A percentile compares a stretch with the other conserved stretches of the same genome.
These are phyloP conservation scores for Cryptus armator DNA, from an alignment of 2,888 invertebrate genomes.

Conservation along the genomic window DNA sequence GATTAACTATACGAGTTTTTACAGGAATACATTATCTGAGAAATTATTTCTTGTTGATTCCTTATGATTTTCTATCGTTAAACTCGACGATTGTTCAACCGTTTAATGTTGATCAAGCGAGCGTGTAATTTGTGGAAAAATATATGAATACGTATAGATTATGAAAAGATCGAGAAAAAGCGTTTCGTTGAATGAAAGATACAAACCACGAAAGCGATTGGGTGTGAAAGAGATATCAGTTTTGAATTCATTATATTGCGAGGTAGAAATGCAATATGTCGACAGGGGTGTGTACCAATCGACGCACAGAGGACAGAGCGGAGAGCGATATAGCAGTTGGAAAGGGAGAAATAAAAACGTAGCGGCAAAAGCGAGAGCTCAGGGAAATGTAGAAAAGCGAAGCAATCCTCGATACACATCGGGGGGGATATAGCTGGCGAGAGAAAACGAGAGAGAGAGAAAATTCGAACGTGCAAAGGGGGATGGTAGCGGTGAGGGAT, in stretches of 20 bases:
- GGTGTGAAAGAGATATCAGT: slow-evolving; percentile 59
- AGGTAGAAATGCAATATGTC: slow-evolving; percentile 61
- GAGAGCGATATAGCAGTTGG: slow-evolving; percentile 46
- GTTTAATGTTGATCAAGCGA: background rate
- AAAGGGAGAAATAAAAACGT: slow-evolving; percentile 65
- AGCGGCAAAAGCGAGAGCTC: slow-evolving; percentile 53
- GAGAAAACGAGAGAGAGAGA: slow-evolving; percentile 64
- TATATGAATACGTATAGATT: background rate
- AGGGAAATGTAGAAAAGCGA: slow-evolving; percentile 67
- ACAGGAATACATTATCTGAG: background rate
- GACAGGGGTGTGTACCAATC: slow-evolving; percentile 48
- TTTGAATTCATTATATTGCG: slow-evolving; percentile 64
- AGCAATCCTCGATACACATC: slow-evolving; percentile 67
- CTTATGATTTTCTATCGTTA: background rate
- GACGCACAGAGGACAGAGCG: slow-evolving; percentile 18
- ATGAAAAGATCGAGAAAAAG: background rate
- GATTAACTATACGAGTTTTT: background rate
- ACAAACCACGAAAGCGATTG: slow-evolving; percentile 58
- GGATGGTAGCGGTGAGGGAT: slow-evolving; percentile 69
- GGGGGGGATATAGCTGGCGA: slow-evolving; percentile 47
- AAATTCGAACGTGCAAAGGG: slow-evolving; percentile 63
- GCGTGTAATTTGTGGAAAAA: background rate
- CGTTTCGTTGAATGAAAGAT: slow-evolving; percentile 35
- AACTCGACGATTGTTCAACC: background rate
- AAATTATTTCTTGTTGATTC: background rate